Base-by-base conservation (phyloP, 2,888 invertebrate genomes). In the Volucella bombylans region DNA sequence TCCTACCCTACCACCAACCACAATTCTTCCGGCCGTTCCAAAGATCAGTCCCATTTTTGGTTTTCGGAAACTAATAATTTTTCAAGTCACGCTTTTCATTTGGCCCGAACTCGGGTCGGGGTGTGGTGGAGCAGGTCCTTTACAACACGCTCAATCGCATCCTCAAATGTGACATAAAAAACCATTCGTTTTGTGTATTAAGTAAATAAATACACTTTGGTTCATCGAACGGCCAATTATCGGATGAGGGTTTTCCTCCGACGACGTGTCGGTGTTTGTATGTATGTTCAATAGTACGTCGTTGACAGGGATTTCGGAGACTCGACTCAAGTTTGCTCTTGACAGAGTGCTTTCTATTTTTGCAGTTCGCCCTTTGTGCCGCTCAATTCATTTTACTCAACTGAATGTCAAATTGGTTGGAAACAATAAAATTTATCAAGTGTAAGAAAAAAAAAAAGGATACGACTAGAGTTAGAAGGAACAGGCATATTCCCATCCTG, bases 361-460 rank as follows among this genome's bases (percentile, higher is more conserved):
- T 52, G 49, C 6, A 59, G 43, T 55, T 47, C 15, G 54, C 59
- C 68, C 64, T 61, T 57, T 50, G 62, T 68, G 73, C 54, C 50
- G 57, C 47, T 81, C 69, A 78, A 74, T 83, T 85, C 71, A 85
- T 74, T 85, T 85, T 85, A 71, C 76, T 85, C 74, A 73, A 67
- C 67, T 67, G 65, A 67, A 47, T 76, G 71, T 80, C 80, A 85
- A 85, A 85, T 85, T 85, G 76, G 65, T 76, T 55, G 83, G 83
- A 85, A 85, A 85, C 83, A 80, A 85, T 85, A 85, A 85, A 80
- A 85, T 80, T 80, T 80, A 80, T 85, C 74, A 85, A 85, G 71
- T 85, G 83, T 85, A 49, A 23, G 23, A 23, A 23, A 61, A 67
- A 50, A 71, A 78, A 83, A 80, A 85, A 71, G 79, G 80, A 83